Conservation (phyloP, 2,888 invertebrate species). For the Sphaeridia pumilis region DNA sequence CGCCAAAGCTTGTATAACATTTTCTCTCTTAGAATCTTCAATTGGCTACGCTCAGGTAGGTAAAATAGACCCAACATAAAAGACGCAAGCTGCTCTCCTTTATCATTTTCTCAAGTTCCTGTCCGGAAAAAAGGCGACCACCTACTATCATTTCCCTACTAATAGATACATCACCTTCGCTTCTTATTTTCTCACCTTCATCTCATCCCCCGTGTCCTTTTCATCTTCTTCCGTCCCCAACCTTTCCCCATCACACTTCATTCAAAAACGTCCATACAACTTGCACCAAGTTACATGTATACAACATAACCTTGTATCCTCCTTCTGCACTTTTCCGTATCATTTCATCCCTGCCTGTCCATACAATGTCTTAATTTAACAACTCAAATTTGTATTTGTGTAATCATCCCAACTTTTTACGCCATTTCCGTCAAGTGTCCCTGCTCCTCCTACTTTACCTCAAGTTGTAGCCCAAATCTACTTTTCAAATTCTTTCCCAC, state of each 20-base stretch:
- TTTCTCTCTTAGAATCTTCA: slow-evolving; percentile 12
- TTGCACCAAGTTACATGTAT: too few species aligned
- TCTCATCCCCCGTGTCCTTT: too few species aligned
- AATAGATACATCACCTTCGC: slow-evolving; percentile 8
- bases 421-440: too few species aligned
- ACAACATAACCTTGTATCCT: too few species aligned
- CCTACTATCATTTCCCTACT: slow-evolving; percentile 16
- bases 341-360: slow-evolving; percentile 4
- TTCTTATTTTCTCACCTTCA: slow-evolving; percentile 16
- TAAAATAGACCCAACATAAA: slow-evolving; percentile 23
- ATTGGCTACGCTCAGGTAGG: slow-evolving; percentile 36
- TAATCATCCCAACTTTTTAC: too few species aligned
- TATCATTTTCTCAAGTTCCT: background rate
- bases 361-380: too few species aligned
- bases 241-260: background rate
- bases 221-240: slow-evolving; percentile 1
- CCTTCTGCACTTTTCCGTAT: slow-evolving; percentile 4
- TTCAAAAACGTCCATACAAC: too few species aligned
- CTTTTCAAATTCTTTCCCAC: background rate
- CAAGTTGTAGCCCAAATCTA: background rate
- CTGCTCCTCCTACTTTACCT: too few species aligned
- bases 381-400: too few species aligned
- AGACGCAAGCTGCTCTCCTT: too few species aligned
- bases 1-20: slow-evolving; percentile 9
- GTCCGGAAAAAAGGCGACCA: slow-evolving; percentile 7